phyloP scores from a whole-genome alignment of 2,797 vertebrate genomes.

The Rhabdomys pumilio region DNA sequence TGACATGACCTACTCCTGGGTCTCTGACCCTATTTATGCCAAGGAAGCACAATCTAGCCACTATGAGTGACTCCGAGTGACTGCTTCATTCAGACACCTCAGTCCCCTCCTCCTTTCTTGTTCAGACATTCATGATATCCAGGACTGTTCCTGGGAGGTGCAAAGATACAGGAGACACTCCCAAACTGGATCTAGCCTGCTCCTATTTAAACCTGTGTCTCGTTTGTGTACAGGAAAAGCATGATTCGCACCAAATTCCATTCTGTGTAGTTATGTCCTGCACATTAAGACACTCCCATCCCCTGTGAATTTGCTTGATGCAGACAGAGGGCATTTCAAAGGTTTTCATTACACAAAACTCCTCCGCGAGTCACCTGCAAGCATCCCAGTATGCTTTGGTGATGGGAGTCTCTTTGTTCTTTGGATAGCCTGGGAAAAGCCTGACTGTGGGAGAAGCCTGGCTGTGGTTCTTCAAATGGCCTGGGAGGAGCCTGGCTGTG shows the following conservation, averaged over 20 bases:
- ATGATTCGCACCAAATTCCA: rapidly evolving
- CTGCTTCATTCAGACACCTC: background rate
- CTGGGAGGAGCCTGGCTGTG: too few species aligned
- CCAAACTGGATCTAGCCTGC: rapidly evolving
- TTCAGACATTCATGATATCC: background rate
- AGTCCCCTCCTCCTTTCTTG: background rate
- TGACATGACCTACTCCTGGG: background rate
- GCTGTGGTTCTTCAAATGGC: background rate
- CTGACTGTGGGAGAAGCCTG: too few species aligned
- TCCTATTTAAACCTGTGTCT: background rate
- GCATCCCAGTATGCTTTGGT: background rate
- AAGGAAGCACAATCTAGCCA: background rate
- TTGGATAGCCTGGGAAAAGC: rapidly evolving
- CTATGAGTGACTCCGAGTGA: background rate
- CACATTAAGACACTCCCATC: rapidly evolving
- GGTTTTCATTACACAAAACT: rapidly evolving
- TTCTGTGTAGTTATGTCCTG: background rate
- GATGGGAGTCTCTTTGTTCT: background rate
- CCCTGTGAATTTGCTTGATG: rapidly evolving
- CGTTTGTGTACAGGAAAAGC: background rate
- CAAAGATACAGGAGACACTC: too few species aligned
- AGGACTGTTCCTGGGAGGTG: too few species aligned
- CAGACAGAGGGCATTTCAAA: background rate
- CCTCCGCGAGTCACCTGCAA: background rate
- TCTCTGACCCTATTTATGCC: background rate